A percentile compares a stretch with the other conserved stretches of the same genome.
These are phyloP conservation scores for Troilus luridus DNA, from an alignment of 2,888 invertebrate genomes.

Conservation along the genomic window DNA sequence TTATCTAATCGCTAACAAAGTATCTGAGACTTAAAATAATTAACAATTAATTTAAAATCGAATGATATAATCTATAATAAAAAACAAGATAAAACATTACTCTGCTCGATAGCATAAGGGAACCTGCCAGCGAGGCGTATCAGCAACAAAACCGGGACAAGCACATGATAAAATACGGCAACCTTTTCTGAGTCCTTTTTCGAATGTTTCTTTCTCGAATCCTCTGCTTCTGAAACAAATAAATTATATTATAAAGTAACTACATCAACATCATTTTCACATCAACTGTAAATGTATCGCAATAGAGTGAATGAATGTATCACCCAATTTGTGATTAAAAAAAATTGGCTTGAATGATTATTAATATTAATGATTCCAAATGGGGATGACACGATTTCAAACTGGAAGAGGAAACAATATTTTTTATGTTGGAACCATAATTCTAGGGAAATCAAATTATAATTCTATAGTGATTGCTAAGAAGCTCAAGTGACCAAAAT, in stretches of 20 bases:
- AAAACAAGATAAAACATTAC: not conserved
- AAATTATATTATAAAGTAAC: not conserved
- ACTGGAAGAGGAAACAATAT: no score
- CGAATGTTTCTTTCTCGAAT: not conserved
- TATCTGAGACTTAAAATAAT: not conserved
- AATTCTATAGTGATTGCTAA: no score
- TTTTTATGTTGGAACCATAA: no score
- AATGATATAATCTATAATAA: not conserved
- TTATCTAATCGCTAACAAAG: no score
- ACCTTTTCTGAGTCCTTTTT: not conserved
- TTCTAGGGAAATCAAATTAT: no score
- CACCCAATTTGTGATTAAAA: no score
- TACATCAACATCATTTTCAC: not conserved
- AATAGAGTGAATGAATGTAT: no score
- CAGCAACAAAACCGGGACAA: not conserved
- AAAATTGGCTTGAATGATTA: no score
- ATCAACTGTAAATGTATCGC: no score
- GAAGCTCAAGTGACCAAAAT: no score
- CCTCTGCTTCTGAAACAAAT: not conserved
- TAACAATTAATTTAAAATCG: not conserved
- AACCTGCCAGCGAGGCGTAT: constrained; percentile 42
- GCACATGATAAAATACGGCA: not conserved
- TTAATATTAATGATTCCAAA: no score
- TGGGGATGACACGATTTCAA: no score
- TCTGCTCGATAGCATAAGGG: not conserved